These are phyloP conservation scores for Brachionus plicatilis DNA, from an alignment of 1,140 invertebrate species.

Conservation along the genomic window DNA sequence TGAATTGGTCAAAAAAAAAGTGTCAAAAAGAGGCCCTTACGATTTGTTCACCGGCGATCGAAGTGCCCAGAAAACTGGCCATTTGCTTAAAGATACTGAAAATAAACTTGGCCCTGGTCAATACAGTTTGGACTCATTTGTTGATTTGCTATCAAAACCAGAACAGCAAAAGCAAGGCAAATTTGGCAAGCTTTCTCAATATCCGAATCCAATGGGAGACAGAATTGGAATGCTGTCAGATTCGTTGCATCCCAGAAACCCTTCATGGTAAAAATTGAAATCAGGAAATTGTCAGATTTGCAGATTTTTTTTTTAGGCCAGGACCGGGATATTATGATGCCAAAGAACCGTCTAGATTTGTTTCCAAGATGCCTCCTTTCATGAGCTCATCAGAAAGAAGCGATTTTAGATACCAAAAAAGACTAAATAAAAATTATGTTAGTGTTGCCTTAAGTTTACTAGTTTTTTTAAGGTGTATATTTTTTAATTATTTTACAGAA, in stretches of 20 bases:
- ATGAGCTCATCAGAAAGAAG: constrained; percentile 16
- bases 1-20: constrained; percentile 28
- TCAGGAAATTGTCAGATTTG: not conserved
- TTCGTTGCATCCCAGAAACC: constrained; percentile 1
- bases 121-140: constrained; percentile 17
- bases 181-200: constrained; percentile 32
- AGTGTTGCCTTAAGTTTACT: not conserved
- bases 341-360: not conserved
- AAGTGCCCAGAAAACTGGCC: not conserved
- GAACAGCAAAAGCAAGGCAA: constrained; percentile 15
- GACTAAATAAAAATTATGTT: constrained; percentile 18
- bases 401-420: not conserved
- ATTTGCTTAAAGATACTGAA: constrained; percentile 16
- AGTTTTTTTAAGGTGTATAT: not conserved
- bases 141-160: not conserved
- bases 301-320: not conserved
- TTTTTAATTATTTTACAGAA: not conserved
- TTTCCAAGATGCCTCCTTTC: not conserved
- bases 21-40: constrained; percentile 25
- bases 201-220: not conserved
- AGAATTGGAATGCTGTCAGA: not conserved
- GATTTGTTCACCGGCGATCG: constrained; percentile 19
- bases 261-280: not conserved
- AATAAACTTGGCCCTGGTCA: constrained; percentile 31
- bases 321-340: constrained; percentile 18